Conservation (phyloP, 2,113 vertebrate species). For the Gallinago undulata region DNA sequence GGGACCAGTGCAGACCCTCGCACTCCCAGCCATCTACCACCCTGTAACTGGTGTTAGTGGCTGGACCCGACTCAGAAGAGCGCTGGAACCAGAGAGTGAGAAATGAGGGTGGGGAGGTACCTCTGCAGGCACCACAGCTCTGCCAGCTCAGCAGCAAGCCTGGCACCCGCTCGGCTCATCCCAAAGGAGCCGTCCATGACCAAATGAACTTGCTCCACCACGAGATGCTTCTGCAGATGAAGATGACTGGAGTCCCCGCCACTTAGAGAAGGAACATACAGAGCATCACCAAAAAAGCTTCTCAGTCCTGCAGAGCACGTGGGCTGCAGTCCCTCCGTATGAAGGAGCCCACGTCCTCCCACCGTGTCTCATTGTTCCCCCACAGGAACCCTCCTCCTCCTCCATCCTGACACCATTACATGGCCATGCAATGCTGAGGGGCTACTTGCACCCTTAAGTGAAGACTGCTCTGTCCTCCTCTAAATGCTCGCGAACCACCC, state of each 20-base stretch:
- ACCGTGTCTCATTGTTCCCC: rapidly evolving
- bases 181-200: not conserved
- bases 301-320: not conserved
- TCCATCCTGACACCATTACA: not conserved
- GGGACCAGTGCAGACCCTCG: rapidly evolving
- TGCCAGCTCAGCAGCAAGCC: not conserved
- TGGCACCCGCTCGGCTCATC: rapidly evolving
- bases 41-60: not conserved
- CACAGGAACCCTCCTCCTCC: not conserved
- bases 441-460: not conserved
- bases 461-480: not conserved
- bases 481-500: not conserved
- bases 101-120: not conserved
- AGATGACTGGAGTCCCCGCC: not conserved
- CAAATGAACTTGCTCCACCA: not conserved
- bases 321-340: rapidly evolving
- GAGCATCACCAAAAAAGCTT: not conserved
- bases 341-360: not conserved
- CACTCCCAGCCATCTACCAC: rapidly evolving
- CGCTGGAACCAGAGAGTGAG: rapidly evolving
- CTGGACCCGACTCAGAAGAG: not conserved
- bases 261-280: no score
- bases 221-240: not conserved
- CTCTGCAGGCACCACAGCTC: rapidly evolving
- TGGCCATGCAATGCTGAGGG: not conserved